phyloP scores from a whole-genome alignment of 92 coral and sea anemone genomes.

The Pocillopora grandis region DNA sequence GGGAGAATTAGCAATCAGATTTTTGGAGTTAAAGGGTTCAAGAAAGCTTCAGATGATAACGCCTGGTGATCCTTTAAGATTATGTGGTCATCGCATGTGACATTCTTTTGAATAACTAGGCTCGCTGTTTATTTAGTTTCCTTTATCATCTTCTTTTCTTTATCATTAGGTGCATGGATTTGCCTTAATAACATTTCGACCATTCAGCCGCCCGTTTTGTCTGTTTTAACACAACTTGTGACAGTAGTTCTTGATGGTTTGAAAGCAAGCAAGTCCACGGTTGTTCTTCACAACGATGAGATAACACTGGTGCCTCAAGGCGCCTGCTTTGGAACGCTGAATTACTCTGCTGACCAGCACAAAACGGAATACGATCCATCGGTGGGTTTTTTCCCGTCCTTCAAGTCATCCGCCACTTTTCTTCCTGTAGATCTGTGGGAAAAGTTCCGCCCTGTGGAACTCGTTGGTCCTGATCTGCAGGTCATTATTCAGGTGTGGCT shows the following conservation, averaged over 20 bases:
- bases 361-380: slow-evolving; percentile 38
- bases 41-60: neutral
- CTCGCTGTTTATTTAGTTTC: neutral
- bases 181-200: slow-evolving; percentile 84
- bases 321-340: slow-evolving; percentile 91
- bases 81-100: neutral
- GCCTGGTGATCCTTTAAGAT: neutral
- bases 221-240: slow-evolving; percentile 76
- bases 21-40: too few relatives aligned
- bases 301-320: slow-evolving; percentile 70
- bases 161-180: slow-evolving; percentile 84
- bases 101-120: neutral
- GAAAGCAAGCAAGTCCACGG: slow-evolving; percentile 71
- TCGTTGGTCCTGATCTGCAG: slow-evolving; percentile 85
- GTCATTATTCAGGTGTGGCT: slow-evolving; percentile 87
- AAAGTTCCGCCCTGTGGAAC: slow-evolving; percentile 85
- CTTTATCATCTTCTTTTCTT: neutral
- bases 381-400: slow-evolving; percentile 78
- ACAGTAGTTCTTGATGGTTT: slow-evolving; percentile 80
- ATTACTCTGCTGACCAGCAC: slow-evolving; percentile 19
- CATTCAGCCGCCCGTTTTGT: slow-evolving; percentile 76
- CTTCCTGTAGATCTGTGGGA: slow-evolving; percentile 74
- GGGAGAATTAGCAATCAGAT: too few relatives aligned
- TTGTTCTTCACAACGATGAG: slow-evolving; percentile 87
- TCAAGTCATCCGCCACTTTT: slow-evolving; percentile 72